Conservation (phyloP, 2,888 invertebrate species). For the Hydrotaea cyrtoneurina region DNA sequence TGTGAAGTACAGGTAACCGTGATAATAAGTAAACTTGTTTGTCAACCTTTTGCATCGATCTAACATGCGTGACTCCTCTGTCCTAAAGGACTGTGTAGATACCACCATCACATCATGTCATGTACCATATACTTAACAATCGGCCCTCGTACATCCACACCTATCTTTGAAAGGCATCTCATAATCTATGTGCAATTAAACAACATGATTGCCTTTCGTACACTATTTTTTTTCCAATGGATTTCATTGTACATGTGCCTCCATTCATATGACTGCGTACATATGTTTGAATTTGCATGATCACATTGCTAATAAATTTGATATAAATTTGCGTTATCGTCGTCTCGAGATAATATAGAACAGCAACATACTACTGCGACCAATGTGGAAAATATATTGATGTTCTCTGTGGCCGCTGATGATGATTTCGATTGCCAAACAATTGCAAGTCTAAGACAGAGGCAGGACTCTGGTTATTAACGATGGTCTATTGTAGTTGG, state of each 20-base stretch:
- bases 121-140: not conserved
- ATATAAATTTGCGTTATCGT: constrained; percentile 62
- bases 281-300: constrained; percentile 52
- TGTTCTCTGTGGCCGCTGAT: not conserved
- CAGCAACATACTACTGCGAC: constrained; percentile 34
- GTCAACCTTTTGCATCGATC: too few relatives aligned
- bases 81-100: too few relatives aligned
- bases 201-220: constrained; percentile 62
- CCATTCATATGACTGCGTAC: not conserved
- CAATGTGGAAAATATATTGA: not conserved
- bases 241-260: not conserved
- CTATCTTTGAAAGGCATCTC: constrained; percentile 62
- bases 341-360: constrained; percentile 44
- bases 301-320: constrained; percentile 60
- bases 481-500: too few relatives aligned
- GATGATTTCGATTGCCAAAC: not conserved
- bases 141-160: not conserved
- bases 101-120: too few relatives aligned
- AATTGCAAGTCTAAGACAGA: constrained; percentile 20
- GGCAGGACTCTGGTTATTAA: too few relatives aligned
- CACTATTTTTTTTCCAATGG: constrained; percentile 30
- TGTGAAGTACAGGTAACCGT: too few relatives aligned
- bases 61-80: too few relatives aligned
- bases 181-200: constrained; percentile 66
- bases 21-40: too few relatives aligned